Evolutionary conservation across 1,140 invertebrate species (phyloP).

Genomic region (Meloidogyne exigua): DNA sequence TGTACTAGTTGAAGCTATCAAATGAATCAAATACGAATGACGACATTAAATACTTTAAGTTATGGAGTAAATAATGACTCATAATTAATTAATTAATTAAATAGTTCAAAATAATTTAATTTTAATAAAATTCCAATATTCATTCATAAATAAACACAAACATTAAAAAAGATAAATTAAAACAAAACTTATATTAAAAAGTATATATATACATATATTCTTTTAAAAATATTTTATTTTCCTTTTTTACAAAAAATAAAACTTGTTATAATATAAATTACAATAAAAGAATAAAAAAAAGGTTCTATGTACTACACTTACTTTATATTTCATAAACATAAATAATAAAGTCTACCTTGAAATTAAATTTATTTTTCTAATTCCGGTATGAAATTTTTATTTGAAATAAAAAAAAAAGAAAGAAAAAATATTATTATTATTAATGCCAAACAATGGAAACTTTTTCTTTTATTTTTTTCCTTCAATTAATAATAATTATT

Average conservation of each 20-base stretch:
- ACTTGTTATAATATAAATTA: no score
- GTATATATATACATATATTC: no score
- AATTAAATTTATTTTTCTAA: not conserved
- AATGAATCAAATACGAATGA: not conserved
- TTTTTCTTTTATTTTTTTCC: slow-evolving; percentile 2
- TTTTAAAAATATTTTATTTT: no score
- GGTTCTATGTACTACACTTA: no score
- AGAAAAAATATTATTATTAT: not conserved
- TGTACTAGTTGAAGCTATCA: not conserved
- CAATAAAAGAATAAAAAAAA: not conserved
- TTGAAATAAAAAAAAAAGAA: not conserved
- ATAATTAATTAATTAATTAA: not conserved
- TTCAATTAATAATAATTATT: not conserved
- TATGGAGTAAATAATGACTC: not conserved
- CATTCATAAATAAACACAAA: no score
- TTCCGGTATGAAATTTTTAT: not conserved
- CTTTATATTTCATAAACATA: no score
- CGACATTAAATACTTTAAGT: not conserved
- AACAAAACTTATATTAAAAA: no score
- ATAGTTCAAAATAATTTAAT: no score
- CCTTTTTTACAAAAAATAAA: no score
- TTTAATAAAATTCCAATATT: no score
- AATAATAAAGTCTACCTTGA: no score
- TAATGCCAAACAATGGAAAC: not conserved
- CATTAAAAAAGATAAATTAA: no score